Evolutionary conservation across 2,888 invertebrate genomes (phyloP).

Genomic region (Pristionchus mayeri): DNA sequence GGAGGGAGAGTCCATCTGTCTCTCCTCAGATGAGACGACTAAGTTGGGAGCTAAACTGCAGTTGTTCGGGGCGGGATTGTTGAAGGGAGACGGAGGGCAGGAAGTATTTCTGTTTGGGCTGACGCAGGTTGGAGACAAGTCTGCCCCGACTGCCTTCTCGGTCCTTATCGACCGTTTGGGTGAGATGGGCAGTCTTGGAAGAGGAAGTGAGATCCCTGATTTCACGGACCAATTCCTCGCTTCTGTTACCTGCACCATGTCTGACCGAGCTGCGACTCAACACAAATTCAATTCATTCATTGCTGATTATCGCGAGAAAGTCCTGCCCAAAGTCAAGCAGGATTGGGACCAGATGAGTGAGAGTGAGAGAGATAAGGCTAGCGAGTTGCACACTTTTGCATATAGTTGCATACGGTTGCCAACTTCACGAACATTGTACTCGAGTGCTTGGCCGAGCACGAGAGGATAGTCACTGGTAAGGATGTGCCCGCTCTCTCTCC

Average conservation of each 20-base stretch:
- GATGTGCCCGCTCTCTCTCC: background rate
- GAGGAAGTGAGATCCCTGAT: no score
- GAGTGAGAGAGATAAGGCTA: background rate
- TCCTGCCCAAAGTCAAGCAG: background rate
- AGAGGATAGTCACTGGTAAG: slow-evolving; percentile 1
- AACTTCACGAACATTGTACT: background rate
- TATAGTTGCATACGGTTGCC: background rate
- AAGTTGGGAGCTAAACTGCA: slow-evolving; percentile 17
- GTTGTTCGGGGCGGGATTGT: slow-evolving; percentile 16
- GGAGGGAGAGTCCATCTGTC: no score
- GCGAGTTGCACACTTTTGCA: background rate
- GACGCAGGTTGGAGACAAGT: slow-evolving; percentile 13
- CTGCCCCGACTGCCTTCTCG: slow-evolving; percentile 5
- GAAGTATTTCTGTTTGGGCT: slow-evolving; percentile 37
- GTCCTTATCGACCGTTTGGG: background rate
- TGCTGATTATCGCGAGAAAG: background rate
- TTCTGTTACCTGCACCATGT: background rate
- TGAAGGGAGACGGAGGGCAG: background rate
- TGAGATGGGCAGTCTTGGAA: background rate
- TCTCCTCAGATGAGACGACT: background rate
- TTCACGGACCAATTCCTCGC: background rate
- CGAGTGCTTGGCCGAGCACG: slow-evolving; percentile 3
- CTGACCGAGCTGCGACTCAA: slow-evolving; percentile 29
- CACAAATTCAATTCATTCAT: background rate
- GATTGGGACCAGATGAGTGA: background rate